Conservation (phyloP, 2,113 vertebrate genomes). For the Solenodon paradoxus region DNA sequence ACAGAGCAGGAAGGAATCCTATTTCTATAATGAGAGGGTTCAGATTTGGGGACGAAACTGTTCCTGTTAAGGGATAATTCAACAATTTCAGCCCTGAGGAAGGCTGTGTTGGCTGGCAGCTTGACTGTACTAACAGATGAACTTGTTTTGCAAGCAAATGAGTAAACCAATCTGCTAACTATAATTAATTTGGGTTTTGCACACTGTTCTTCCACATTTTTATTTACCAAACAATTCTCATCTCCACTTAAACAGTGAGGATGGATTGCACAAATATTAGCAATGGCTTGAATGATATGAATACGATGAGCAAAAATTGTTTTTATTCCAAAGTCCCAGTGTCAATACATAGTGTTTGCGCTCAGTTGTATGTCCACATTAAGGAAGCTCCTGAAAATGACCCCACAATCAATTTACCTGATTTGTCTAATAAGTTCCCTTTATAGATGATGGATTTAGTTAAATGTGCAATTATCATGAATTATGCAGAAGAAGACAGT, state of each 20-base stretch:
- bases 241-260: background rate
- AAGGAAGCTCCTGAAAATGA: background rate
- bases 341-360: background rate
- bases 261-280: background rate
- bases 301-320: background rate
- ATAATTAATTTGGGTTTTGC: slow-evolving; percentile 44
- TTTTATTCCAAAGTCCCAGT: background rate
- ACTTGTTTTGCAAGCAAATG: slow-evolving; percentile 61
- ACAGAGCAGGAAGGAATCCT: background rate
- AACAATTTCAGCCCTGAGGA: slow-evolving; percentile 13
- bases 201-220: slow-evolving; percentile 37
- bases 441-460: background rate
- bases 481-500: background rate
- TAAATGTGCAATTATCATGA: background rate
- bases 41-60: background rate
- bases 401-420: background rate
- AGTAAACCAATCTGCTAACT: slow-evolving; percentile 70
- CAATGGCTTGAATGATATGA: background rate
- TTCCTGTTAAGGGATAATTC: slow-evolving; percentile 44
- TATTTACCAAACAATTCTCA: slow-evolving; percentile 14
- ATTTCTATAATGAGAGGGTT: slow-evolving; percentile 20
- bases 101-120: slow-evolving; percentile 18
- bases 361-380: background rate
- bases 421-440: background rate
- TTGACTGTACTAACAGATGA: slow-evolving; percentile 33